Evolutionary conservation across 2,113 vertebrate species (phyloP).

Genomic region (Salvelinus alpinus): DNA sequence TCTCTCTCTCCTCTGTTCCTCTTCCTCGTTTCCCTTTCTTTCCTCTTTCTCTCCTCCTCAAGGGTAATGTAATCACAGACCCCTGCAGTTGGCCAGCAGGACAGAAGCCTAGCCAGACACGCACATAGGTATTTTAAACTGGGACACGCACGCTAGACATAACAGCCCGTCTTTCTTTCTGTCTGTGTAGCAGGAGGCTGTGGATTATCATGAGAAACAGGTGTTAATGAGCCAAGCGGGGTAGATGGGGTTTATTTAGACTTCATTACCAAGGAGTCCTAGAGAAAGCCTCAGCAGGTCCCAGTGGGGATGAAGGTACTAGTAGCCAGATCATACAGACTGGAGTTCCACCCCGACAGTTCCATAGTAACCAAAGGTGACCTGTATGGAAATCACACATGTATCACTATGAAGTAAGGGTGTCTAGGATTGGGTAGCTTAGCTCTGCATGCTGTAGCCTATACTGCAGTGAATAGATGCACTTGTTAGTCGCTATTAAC

Average conservation of each 20-base stretch:
- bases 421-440: too few relatives aligned
- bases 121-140: slow-evolving; percentile 43
- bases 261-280: slow-evolving; percentile 59
- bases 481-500: not conserved
- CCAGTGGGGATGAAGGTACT: not conserved
- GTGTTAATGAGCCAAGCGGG: slow-evolving; percentile 59
- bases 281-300: slow-evolving; percentile 51
- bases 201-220: slow-evolving; percentile 50
- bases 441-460: too few relatives aligned
- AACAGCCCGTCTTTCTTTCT: slow-evolving; percentile 57
- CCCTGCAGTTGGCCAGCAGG: slow-evolving; percentile 32
- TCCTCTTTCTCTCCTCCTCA: not conserved
- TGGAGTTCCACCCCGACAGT: too few relatives aligned
- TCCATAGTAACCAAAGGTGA: too few relatives aligned
- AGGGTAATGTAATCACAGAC: slow-evolving; percentile 59
- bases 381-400: too few relatives aligned
- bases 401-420: too few relatives aligned
- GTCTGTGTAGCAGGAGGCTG: slow-evolving; percentile 20
- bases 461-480: too few relatives aligned
- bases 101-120: slow-evolving; percentile 54
- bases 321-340: too few relatives aligned
- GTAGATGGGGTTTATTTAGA: slow-evolving; percentile 68
- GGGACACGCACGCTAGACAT: slow-evolving; percentile 52
- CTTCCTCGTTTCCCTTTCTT: too few relatives aligned
- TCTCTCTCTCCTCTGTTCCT: too few relatives aligned